Evolutionary conservation across 2,797 vertebrate species (phyloP).

Genomic region (Moxostoma hubbsi): DNA sequence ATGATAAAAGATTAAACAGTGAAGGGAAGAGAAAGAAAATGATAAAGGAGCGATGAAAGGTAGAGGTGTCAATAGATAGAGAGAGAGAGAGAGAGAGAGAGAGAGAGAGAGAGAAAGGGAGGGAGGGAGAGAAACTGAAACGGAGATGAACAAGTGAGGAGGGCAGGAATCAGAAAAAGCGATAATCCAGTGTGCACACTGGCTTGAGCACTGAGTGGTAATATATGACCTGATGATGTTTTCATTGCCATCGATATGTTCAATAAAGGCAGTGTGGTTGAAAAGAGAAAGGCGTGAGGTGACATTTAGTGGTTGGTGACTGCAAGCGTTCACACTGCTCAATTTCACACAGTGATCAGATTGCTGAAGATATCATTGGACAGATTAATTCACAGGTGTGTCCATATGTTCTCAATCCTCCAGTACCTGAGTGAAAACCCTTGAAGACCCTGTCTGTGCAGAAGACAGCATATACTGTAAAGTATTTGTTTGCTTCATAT

Average conservation of each 20-base stretch:
- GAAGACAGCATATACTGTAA: not conserved
- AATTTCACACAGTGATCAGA: constrained; percentile 14
- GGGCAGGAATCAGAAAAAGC: constrained; percentile 4
- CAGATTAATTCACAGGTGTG: too few species aligned
- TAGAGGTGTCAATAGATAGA: not conserved
- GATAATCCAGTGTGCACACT: not conserved
- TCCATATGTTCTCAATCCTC: not conserved
- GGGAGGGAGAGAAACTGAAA: not conserved
- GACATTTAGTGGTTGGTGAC: constrained; percentile 34
- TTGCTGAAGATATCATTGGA: not conserved
- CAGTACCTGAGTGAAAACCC: not conserved
- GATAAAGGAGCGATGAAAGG: constrained; percentile 9
- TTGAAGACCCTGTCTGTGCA: not conserved
- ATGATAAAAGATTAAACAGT: not conserved
- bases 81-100: not conserved
- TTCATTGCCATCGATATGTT: constrained; percentile 47
- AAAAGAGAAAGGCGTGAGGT: not conserved
- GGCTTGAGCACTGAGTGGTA: constrained; percentile 17
- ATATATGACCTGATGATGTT: constrained; percentile 44
- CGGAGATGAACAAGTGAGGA: not conserved
- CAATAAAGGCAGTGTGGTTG: constrained; percentile 32
- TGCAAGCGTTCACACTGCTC: constrained; percentile 13
- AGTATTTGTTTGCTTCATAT: not conserved
- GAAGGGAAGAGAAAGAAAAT: not conserved
- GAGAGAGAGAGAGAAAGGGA: not conserved